A percentile compares a stretch with the other conserved stretches of the same genome.
Evolutionary conservation across 2,113 vertebrate species (phyloP).

Genomic region (Archilochus colubris): DNA sequence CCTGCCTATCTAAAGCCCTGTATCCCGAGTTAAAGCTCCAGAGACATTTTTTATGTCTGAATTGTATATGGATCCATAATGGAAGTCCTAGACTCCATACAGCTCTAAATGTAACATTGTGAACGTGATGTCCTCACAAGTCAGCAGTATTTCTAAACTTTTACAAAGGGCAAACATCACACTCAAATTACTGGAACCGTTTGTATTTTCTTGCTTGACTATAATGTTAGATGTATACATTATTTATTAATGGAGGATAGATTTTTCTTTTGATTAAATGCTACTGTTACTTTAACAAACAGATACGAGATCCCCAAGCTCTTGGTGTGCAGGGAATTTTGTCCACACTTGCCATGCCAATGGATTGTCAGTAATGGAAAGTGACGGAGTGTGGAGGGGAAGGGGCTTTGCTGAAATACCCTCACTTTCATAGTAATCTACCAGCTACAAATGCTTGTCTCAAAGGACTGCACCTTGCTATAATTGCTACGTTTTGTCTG

Average conservation of each 20-base stretch:
- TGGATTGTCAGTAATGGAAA: conserved; percentile 72
- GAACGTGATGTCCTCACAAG: conserved; percentile 26
- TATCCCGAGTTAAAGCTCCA: not conserved
- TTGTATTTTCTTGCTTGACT: conserved; percentile 64
- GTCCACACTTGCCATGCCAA: conserved; percentile 37
- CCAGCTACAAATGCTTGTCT: conserved; percentile 38
- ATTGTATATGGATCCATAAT: not conserved
- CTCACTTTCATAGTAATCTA: conserved; percentile 50
- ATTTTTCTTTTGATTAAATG: conserved; percentile 76
- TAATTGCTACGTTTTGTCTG: conserved; percentile 44
- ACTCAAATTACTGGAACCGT: conserved; percentile 49
- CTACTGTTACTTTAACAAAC: conserved; percentile 74
- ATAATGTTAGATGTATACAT: conserved; percentile 63
- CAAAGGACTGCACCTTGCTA: conserved; percentile 40
- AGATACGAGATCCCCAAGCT: conserved; percentile 69
- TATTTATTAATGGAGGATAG: conserved; percentile 74
- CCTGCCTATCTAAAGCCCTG: not conserved
- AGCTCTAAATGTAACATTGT: conserved; percentile 22
- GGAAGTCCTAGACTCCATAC: not conserved
- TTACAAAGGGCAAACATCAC: conserved; percentile 39
- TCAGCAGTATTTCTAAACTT: conserved; percentile 41
- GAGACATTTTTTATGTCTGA: not conserved
- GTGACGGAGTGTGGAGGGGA: conserved; percentile 41
- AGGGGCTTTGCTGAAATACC: conserved; percentile 10
- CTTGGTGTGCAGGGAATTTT: conserved; percentile 52